Evolutionary conservation across 2,888 invertebrate species (phyloP).

Genomic region (Drosophila mimica): DNA sequence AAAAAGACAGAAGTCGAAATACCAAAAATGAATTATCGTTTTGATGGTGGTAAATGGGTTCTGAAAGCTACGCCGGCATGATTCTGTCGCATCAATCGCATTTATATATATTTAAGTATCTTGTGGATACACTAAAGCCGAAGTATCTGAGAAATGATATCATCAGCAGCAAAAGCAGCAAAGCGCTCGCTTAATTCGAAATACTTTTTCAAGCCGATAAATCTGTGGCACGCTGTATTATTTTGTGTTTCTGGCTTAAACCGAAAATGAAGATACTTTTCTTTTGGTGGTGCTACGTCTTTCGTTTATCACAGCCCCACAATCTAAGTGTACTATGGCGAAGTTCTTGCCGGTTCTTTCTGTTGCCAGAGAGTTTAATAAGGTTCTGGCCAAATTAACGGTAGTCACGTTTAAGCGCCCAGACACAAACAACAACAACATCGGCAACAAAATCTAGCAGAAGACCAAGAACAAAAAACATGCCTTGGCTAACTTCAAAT

Average conservation of each 20-base stretch:
- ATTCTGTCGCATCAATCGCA: slow-evolving; percentile 22
- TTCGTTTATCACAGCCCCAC: slow-evolving; percentile 46
- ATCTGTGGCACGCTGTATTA: slow-evolving; percentile 59
- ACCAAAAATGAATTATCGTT: slow-evolving; percentile 47
- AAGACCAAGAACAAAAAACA: slow-evolving; percentile 45
- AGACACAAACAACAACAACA: slow-evolving; percentile 54
- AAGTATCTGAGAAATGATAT: slow-evolving; percentile 57
- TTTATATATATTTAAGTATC: slow-evolving; percentile 2
- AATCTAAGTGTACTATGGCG: slow-evolving; percentile 42
- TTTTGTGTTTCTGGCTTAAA: slow-evolving; percentile 15
- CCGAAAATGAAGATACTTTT: slow-evolving; percentile 55
- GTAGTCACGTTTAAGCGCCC: slow-evolving; percentile 71
- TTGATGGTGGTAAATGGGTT: slow-evolving; percentile 18
- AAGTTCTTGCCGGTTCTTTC: slow-evolving; percentile 38
- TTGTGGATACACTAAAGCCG: slow-evolving; percentile 9
- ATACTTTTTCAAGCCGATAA: slow-evolving; percentile 68
- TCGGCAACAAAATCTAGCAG: slow-evolving; percentile 1
- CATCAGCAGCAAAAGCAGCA: slow-evolving; percentile 38
- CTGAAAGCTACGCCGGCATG: background rate
- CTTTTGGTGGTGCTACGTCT: slow-evolving; percentile 33
- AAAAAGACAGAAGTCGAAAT: slow-evolving; percentile 40
- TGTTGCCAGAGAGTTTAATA: slow-evolving; percentile 57
- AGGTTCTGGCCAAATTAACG: slow-evolving; percentile 74
- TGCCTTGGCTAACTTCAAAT: slow-evolving; percentile 55
- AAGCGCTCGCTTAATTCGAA: slow-evolving; percentile 53